These are phyloP conservation scores for Glossosoma conforme DNA, from an alignment of 1,140 invertebrate genomes.

Conservation along the genomic window DNA sequence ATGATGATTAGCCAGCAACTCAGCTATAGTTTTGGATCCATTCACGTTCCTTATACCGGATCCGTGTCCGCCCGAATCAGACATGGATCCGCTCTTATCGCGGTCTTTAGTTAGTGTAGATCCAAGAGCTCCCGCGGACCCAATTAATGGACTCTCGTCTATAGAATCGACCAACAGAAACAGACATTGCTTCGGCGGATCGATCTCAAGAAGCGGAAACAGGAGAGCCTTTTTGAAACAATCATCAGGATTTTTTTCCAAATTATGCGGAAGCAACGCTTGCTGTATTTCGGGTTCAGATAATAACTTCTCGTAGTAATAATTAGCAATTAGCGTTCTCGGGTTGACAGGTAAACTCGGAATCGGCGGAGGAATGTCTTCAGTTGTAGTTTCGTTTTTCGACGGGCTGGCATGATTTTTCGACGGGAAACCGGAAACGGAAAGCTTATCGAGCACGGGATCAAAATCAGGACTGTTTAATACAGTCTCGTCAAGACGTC, in stretches of 20 bases:
- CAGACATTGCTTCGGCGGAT: conserved; percentile 75
- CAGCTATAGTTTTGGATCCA: conserved; percentile 68
- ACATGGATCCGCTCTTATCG: conserved; percentile 31
- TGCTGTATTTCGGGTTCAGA: conserved; percentile 72
- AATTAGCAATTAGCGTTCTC: conserved; percentile 63
- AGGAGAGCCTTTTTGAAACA: conserved; percentile 84
- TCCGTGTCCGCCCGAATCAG: conserved; percentile 37
- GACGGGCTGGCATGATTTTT: conserved; percentile 11
- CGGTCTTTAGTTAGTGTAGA: conserved; percentile 42
- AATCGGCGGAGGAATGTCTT: conserved; percentile 50
- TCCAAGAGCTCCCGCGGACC: conserved; percentile 27
- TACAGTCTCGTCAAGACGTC: conserved; percentile 16
- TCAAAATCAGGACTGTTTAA: conserved; percentile 27
- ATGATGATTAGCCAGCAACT: conserved; percentile 82
- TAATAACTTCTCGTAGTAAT: conserved; percentile 75
- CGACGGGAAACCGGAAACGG: not conserved
- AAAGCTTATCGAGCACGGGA: conserved; percentile 5
- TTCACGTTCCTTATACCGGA: conserved; percentile 42
- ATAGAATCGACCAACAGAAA: conserved; percentile 89
- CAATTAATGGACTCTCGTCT: conserved; percentile 64
- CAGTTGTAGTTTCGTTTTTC: conserved; percentile 13
- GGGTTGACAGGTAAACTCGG: conserved; percentile 59
- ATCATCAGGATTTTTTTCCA: conserved; percentile 82
- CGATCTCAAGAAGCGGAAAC: conserved; percentile 79
- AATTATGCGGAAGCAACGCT: conserved; percentile 62